These are phyloP conservation scores for Hyposoter didymator DNA, from an alignment of 2,888 invertebrate species.

Conservation along the genomic window DNA sequence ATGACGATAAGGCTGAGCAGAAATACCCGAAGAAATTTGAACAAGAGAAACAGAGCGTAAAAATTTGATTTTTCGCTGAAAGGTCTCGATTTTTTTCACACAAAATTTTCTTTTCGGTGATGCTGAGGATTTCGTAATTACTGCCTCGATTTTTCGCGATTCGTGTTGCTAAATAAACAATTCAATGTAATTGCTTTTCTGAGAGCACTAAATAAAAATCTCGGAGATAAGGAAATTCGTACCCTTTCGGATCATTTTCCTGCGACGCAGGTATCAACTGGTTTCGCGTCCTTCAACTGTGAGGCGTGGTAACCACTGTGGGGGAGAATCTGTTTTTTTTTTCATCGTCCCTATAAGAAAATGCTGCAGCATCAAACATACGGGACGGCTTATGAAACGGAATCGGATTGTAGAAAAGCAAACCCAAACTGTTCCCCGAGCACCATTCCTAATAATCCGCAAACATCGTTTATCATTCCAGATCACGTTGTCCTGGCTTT, in stretches of 20 bases:
- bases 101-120: no score
- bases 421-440: constrained; percentile 72
- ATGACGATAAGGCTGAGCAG: neutral
- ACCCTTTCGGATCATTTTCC: constrained; percentile 5
- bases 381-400: constrained; percentile 70
- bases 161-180: neutral
- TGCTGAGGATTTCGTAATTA: neutral
- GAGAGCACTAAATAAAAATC: neutral
- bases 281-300: constrained; percentile 21
- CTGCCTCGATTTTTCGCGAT: neutral
- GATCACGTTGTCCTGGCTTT: neutral
- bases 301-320: neutral
- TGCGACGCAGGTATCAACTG: constrained; percentile 57
- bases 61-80: no score
- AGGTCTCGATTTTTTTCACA: no score
- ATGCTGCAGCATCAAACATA: constrained; percentile 64
- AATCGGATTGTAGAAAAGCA: constrained; percentile 76
- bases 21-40: neutral
- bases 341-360: constrained; percentile 11
- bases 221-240: neutral
- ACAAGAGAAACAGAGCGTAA: neutral
- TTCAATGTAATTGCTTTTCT: neutral
- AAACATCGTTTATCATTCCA: constrained; percentile 79
- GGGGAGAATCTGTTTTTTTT: neutral
- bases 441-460: constrained; percentile 78